Evolutionary conservation across 1,140 invertebrate species (phyloP).

Genomic region (Caenorhabditis briggsae): DNA sequence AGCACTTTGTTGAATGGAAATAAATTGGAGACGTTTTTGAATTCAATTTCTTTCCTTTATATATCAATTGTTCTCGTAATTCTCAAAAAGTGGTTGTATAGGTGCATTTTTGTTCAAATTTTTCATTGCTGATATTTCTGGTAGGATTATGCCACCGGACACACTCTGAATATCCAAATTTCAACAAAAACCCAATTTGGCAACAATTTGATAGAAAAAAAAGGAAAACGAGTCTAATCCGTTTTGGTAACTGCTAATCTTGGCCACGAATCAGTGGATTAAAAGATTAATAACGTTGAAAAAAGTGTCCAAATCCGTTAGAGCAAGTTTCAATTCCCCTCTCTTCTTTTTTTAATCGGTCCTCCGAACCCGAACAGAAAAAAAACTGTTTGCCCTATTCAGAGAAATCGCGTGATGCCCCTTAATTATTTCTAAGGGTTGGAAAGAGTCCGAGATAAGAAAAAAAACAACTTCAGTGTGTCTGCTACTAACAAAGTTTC

Average conservation of each 20-base stretch:
- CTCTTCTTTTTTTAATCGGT: background rate
- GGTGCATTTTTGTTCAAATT: too few relatives aligned
- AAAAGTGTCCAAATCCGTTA: background rate
- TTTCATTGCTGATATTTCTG: too few relatives aligned
- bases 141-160: too few relatives aligned
- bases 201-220: background rate
- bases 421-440: constrained; percentile 18
- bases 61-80: background rate
- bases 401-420: background rate
- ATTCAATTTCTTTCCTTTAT: constrained; percentile 8
- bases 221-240: background rate
- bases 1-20: constrained; percentile 11
- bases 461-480: background rate
- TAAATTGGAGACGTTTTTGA: constrained; percentile 44
- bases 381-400: background rate
- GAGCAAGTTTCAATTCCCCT: background rate
- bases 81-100: too few relatives aligned
- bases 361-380: background rate
- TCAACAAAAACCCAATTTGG: too few relatives aligned
- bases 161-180: too few relatives aligned
- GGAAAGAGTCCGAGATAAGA: background rate
- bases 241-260: constrained; percentile 35
- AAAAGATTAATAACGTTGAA: constrained; percentile 18
- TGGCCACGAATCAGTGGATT: constrained; percentile 17
- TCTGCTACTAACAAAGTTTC: background rate